Percentiles rank a stretch among this genome's conserved stretches.
phyloP scores from a whole-genome alignment of 2,113 vertebrate genomes.

The Dicentrarchus labrax region DNA sequence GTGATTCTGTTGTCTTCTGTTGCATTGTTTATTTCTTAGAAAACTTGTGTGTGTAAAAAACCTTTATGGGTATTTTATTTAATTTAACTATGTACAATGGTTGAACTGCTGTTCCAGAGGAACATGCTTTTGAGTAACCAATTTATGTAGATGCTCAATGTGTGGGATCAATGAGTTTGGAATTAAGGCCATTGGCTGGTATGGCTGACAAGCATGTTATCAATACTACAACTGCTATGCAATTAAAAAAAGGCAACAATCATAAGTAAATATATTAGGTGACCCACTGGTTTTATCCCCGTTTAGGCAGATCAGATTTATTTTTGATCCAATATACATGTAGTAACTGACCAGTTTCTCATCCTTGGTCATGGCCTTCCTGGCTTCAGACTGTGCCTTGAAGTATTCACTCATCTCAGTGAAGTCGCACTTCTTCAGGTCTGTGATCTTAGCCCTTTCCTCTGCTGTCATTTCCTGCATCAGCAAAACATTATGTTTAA shows the following conservation, averaged over 20 bases:
- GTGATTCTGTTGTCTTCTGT: no score
- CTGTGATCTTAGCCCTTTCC: constrained; percentile 91
- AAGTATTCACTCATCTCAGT: constrained; percentile 93
- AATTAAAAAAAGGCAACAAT: not conserved
- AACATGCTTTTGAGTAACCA: not conserved
- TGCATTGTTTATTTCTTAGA: no score
- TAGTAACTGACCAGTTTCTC: constrained; percentile 90
- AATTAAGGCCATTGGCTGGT: not conserved
- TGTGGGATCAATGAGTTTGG: not conserved
- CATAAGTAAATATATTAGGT: not conserved
- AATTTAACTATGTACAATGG: not conserved
- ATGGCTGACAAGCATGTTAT: not conserved
- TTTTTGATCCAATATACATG: not conserved
- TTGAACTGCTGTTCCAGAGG: not conserved
- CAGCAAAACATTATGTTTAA: not conserved
- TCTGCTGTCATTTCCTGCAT: constrained; percentile 96
- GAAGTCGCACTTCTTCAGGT: constrained; percentile 95
- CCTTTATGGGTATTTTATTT: no score
- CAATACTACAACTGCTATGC: not conserved
- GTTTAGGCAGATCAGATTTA: not conserved
- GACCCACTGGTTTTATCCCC: not conserved
- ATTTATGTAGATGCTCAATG: not conserved
- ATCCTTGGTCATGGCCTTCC: constrained; percentile 96
- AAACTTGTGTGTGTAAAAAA: no score
- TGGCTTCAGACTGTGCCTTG: constrained; percentile 95